phyloP scores from a whole-genome alignment of 2,113 vertebrate species.

The Ceuthmochares aereus region DNA sequence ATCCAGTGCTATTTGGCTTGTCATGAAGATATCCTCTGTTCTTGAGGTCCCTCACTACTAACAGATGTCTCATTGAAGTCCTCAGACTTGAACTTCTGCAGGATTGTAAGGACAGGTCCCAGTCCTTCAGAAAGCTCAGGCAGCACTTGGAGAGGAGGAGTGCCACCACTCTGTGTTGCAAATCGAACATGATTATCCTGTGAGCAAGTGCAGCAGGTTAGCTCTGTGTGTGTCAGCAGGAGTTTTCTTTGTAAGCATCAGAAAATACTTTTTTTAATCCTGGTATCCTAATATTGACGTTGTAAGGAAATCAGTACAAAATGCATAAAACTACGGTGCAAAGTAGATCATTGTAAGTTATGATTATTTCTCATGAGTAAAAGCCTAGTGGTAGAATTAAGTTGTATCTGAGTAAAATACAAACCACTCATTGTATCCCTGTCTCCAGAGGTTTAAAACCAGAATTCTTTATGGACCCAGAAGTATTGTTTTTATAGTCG shows the following conservation, averaged over 20 bases:
- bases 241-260: not conserved
- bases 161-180: not conserved
- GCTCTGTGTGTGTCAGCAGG: not conserved
- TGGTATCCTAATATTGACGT: not conserved
- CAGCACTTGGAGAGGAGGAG: not conserved
- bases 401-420: not conserved
- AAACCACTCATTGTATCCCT: not conserved
- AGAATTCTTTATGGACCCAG: not conserved
- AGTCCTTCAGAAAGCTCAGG: not conserved
- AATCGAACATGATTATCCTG: rapidly evolving
- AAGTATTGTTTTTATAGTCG: not conserved
- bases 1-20: not conserved
- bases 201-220: not conserved
- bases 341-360: not conserved
- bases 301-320: not conserved
- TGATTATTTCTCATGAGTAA: not conserved
- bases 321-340: rapidly evolving
- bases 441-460: not conserved
- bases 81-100: not conserved
- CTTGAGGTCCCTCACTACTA: not conserved
- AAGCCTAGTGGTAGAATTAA: not conserved
- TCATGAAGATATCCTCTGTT: not conserved
- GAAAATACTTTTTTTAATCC: not conserved
- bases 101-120: not conserved
- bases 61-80: not conserved